A percentile compares a stretch with the other conserved stretches of the same genome.
These are phyloP conservation scores for Alosa sapidissima DNA, from an alignment of 2,797 vertebrate genomes.

Conservation along the genomic window DNA sequence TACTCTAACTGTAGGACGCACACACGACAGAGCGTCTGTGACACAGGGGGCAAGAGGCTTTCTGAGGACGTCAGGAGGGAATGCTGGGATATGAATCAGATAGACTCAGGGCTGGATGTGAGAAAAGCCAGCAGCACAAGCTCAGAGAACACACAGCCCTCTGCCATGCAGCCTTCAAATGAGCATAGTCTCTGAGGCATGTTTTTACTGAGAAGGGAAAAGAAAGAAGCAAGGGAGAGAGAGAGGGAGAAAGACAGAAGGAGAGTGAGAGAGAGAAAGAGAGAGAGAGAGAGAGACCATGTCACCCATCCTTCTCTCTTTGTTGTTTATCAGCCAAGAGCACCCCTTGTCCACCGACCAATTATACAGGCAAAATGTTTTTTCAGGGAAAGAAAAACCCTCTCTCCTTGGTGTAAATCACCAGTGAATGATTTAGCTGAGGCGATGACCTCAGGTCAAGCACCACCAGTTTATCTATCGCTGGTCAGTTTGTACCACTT, in stretches of 20 bases:
- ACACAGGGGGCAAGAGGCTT: background rate
- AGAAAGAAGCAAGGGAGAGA: conserved; percentile 8
- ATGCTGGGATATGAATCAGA: background rate
- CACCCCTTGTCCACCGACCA: conserved; percentile 41
- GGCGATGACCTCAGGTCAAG: conserved; percentile 18
- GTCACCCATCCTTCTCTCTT: conserved; percentile 30
- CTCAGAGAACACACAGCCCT: background rate
- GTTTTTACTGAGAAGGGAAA: background rate
- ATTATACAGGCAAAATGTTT: conserved; percentile 61
- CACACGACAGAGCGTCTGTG: background rate
- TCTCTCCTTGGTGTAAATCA: conserved; percentile 54
- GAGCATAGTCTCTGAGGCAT: background rate
- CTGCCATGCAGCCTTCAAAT: background rate
- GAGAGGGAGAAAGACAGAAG: background rate
- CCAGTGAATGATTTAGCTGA: conserved; percentile 38
- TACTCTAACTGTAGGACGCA: background rate
- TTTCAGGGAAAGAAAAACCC: conserved; percentile 52
- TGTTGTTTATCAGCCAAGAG: conserved; percentile 47
- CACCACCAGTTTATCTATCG: background rate
- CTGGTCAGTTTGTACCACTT: conserved; percentile 8
- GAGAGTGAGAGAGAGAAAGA: background rate
- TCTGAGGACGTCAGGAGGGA: background rate
- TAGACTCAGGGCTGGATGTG: background rate
- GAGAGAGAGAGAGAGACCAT: background rate
- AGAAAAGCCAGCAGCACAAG: background rate